Base-by-base conservation (phyloP, 2,797 vertebrate genomes). In the Enteromius anoplus region DNA sequence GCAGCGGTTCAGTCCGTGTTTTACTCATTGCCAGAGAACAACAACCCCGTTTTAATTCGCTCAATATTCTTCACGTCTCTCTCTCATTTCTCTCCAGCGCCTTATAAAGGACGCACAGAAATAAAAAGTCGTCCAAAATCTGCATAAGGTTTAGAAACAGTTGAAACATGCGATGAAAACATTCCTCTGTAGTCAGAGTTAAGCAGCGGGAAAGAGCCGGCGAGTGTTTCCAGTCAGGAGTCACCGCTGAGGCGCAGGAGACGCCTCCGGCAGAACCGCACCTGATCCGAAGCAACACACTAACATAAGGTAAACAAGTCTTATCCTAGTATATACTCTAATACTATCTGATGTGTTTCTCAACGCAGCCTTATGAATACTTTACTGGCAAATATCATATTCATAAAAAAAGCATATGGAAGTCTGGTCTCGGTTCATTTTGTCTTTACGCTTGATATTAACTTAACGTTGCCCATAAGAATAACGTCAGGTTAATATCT, bases 1-100 rank as follows among this genome's bases (percentile, higher is more conserved):
- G 47, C 32, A 37, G 17, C 3, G 7, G 58, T 64, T 37, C 70
- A 65, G 69, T 81, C 80, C 80, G 32, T 37, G 80, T 73, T 81
- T 81, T 81, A 65, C 80, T 65, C 32, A 15, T 37, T 73, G 29
- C 70, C 45, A 51, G 32, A 19, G 29, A 81, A 73, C 80, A 81
- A 51, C 80, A 73, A 34, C 29, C 9, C 29, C 58, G 23, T 34
- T 73, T 64, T 53, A 21, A 66, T 66, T 78, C 47, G 47, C 21
- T 21, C 15, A 32, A 51, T 78, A 51, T 49, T 78, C 42, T 1
- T 14, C 21, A 73, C 8, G 80, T 73, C 58, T 45, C 42, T 15
- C 15, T 40, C 68, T 81, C 69, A 62, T 49, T 73, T 81, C 29
- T 64, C 15, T 60, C 14, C n/a, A 64, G 10, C 14, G 80, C 49